These are phyloP conservation scores for Perizoma flavofasciatum DNA, from an alignment of 2,888 invertebrate genomes.

Conservation along the genomic window DNA sequence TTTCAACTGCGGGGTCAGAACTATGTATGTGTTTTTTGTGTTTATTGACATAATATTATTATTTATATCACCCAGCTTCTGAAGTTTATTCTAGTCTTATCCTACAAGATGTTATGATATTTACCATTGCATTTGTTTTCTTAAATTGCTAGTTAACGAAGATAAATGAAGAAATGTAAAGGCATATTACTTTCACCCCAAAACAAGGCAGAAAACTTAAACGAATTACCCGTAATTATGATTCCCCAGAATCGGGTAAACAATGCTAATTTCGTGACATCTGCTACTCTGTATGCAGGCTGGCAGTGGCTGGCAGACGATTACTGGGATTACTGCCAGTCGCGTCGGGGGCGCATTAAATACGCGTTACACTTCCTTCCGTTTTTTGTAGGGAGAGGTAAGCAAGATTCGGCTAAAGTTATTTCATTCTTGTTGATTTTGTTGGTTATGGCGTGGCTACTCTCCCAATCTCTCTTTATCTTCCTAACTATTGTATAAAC, in stretches of 20 bases:
- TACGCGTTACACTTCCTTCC: slow-evolving; percentile 68
- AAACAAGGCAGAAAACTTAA: slow-evolving; percentile 23
- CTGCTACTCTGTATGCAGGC: slow-evolving; percentile 71
- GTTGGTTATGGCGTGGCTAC: neutral
- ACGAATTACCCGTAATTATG: slow-evolving; percentile 56
- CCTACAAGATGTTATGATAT: too few species aligned
- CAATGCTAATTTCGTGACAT: slow-evolving; percentile 72
- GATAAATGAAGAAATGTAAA: neutral
- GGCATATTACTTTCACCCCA: slow-evolving; percentile 22
- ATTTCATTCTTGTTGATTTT: slow-evolving; percentile 1
- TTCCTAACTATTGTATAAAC: too few species aligned
- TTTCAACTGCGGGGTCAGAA: too few species aligned
- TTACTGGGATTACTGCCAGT: slow-evolving; percentile 72
- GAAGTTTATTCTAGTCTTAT: too few species aligned
- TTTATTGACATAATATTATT: too few species aligned
- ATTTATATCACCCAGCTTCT: too few species aligned
- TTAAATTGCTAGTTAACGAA: too few species aligned
- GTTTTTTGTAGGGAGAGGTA: slow-evolving; percentile 53
- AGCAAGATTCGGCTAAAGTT: slow-evolving; percentile 12
- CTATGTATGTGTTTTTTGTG: too few species aligned
- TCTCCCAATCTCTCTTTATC: neutral
- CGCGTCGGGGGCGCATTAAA: slow-evolving; percentile 70
- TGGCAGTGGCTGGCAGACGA: slow-evolving; percentile 58
- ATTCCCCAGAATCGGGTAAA: slow-evolving; percentile 61
- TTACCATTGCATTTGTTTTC: too few species aligned